Conservation (phyloP, 2,888 invertebrate species). For the Agrotis ipsilon region DNA sequence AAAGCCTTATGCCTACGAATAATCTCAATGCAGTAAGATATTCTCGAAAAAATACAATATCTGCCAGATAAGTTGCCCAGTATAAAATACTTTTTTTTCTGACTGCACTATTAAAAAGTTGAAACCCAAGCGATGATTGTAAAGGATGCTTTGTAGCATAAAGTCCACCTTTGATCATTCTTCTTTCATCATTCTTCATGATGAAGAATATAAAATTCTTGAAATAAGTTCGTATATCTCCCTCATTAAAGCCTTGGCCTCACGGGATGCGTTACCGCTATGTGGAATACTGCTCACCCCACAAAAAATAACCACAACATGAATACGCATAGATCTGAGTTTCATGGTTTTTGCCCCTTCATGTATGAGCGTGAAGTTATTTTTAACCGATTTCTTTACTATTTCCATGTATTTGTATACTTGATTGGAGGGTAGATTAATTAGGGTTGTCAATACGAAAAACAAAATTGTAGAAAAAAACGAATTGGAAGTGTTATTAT, state of each 20-base stretch:
- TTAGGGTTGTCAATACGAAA: conserved; percentile 57
- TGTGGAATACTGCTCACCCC: conserved; percentile 18
- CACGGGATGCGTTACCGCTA: conserved; percentile 26
- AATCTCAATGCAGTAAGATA: too few species aligned
- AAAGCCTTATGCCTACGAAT: too few species aligned
- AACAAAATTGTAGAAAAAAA: too few species aligned
- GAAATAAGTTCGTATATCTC: neutral
- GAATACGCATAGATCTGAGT: conserved; percentile 39
- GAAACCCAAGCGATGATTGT: too few species aligned
- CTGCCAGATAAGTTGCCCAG: too few species aligned
- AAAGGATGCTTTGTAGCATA: too few species aligned
- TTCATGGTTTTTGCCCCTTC: conserved; percentile 41
- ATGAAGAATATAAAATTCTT: neutral
- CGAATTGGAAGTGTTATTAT: too few species aligned
- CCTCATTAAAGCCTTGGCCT: conserved; percentile 6
- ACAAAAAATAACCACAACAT: conserved; percentile 37
- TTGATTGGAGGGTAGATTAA: conserved; percentile 36
- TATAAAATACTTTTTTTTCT: too few species aligned
- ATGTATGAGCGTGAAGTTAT: conserved; percentile 52
- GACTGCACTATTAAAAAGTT: too few species aligned
- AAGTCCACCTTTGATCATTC: too few species aligned
- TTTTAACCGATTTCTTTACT: conserved; percentile 46
- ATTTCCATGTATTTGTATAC: conserved; percentile 61
- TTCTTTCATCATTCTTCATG: too few species aligned
- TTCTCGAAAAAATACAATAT: too few species aligned